Conservation (phyloP, 1,140 invertebrate species). For the Zaprionus africanus region DNA sequence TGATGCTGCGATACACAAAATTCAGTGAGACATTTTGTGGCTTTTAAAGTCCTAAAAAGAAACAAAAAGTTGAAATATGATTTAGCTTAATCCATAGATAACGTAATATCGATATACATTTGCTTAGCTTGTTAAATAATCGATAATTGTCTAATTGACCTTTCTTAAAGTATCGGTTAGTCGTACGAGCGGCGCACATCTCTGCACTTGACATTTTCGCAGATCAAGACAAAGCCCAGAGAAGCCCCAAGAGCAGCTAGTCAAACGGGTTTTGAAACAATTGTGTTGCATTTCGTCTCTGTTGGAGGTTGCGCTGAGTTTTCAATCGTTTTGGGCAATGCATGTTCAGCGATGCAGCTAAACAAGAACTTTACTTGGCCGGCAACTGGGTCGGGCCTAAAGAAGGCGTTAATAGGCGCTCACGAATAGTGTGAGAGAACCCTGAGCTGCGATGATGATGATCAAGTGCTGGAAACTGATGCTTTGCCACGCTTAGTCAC, state of each 20-base stretch:
- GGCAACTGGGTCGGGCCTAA: conserved; percentile 5
- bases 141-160: background rate
- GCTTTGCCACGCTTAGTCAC: conserved; percentile 2
- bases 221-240: background rate
- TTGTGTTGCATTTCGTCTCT: background rate
- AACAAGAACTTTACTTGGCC: background rate
- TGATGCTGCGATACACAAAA: background rate
- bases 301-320: background rate
- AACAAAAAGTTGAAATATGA: background rate
- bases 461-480: background rate
- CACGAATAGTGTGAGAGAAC: background rate
- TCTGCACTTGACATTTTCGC: background rate
- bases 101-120: too few species aligned
- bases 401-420: background rate
- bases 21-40: background rate
- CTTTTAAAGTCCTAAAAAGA: background rate
- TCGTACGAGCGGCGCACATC: background rate
- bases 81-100: background rate
- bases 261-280: background rate
- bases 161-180: background rate
- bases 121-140: too few species aligned
- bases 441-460: background rate
- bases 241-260: background rate
- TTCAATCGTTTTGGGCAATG: background rate
- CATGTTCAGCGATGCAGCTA: background rate